Evolutionary conservation across 2,113 vertebrate species (phyloP), one percentile per base, ranked within the genome.

Genomic region (Percina caprodes): DNA sequence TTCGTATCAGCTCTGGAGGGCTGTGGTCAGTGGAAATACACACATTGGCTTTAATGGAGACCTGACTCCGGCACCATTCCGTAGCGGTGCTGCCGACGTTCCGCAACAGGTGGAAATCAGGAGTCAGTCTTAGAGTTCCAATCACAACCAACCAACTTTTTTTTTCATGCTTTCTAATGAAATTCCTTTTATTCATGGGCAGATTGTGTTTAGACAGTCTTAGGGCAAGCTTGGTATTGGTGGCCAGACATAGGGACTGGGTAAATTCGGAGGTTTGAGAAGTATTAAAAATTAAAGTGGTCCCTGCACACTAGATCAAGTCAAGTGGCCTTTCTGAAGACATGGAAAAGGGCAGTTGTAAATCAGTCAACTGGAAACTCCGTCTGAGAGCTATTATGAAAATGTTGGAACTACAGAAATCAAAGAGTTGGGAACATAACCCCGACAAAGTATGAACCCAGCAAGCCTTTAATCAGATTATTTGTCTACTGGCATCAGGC

Each of bases 151-250:
- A 54, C 52, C 30, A 45, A 21, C 30, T 70, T 33, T 68, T 30
- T 62, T n/a, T 24, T 49, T 30, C 18, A 30, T 26, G 46, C 56
- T 16, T 48, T 56, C 15, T 68, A 59, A 26, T 84, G 48, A 89
- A 92, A 88, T 74, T 71, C 45, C 33, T 75, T 42, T 79, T 80
- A 42, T 86, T 90, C 72, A 60, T 46, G 60, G 74, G 45, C 79
- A 85, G 88, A 92, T 83, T 90, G 73, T 73, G 90, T 93, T 85
- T 87, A 91, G 89, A 93, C 89, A 82, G 88, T 84, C 87, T 83
- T 71, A 69, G 72, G 35, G 45, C 72, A 63, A 80, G 61, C 51
- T 77, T 51, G 67, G 74, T 79, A 86, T 67, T 63, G 79, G 69
- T 11, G 5, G 55, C 73, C 69, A 87, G 80, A 82, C 76, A 61